Base-by-base conservation (phyloP, 2,113 vertebrate species). In the Grantiella picta region DNA sequence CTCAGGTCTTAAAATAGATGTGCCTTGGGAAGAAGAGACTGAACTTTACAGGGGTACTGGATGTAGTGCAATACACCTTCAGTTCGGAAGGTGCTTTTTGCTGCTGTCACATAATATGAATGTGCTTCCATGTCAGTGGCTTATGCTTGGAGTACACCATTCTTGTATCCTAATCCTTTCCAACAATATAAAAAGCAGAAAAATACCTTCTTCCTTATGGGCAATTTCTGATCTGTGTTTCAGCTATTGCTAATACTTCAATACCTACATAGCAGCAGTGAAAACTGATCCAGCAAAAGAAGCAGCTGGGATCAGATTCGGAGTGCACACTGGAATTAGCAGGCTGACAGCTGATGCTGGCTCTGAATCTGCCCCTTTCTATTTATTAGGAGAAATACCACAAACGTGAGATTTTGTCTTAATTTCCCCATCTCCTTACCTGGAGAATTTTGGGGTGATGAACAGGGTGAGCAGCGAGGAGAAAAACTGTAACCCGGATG, bases 401-500 rank as follows among this genome's bases (percentile, higher is more conserved):
- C 1, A 52, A 86, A 80, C 10, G 11, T 7, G 81, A 75, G 60
- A 15, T 60, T 61, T 90, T 56, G 7, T 40, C 36, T 18, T 71
- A 10, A 63, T 52, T 86, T 45, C 22, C 52, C 15, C 29, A n/a
- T 33, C n/a, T 52, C 33, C 90, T 95, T 97, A 99, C 99, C 99
- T 97, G 99, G 99, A 91, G 99, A 99, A 95, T 98, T 99, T 91
- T 99, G 99, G 45, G 99, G 99, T 14, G 99, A 99, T 23, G 99
- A 99, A 75, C 98, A 99, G 5, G 99, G 99, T 10, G 99, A 99
- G 90, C 99, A 99, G 90, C 99, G 99, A 45, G 99, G 99, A 76
- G 99, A 99, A 96, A 99, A 99, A 97, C 98, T 99, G 95, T 99
- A 99, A 69, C 99, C 98, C 2, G 99, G 98, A 92, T 99, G 99